These are phyloP conservation scores for Lagria hirta DNA, from an alignment of 2,888 invertebrate species.

Conservation along the genomic window DNA sequence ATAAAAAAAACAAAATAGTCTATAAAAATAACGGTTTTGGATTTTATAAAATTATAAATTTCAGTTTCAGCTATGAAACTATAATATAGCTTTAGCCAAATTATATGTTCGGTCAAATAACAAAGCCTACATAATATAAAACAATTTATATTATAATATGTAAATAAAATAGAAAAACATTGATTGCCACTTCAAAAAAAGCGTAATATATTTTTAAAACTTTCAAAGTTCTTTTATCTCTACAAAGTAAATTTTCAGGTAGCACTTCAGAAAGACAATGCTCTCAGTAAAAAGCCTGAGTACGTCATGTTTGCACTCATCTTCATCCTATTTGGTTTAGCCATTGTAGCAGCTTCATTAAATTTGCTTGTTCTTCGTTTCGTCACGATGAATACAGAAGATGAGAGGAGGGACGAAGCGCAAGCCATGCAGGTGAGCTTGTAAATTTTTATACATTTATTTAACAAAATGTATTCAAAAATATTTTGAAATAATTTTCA, in stretches of 20 bases:
- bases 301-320: conserved; percentile 98
- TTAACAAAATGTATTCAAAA: too few relatives aligned
- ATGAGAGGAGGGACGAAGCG: conserved; percentile 92
- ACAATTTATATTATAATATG: too few relatives aligned
- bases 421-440: conserved; percentile 89
- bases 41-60: too few relatives aligned
- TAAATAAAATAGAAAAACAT: too few relatives aligned
- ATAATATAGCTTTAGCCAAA: too few relatives aligned
- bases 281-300: conserved; percentile 90
- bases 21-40: too few relatives aligned
- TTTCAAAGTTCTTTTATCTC: conserved; percentile 4
- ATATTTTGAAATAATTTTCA: too few relatives aligned
- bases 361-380: conserved; percentile 95
- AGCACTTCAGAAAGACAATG: conserved; percentile 95
- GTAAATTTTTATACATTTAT: conserved; percentile 1
- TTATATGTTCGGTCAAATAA: too few relatives aligned
- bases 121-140: too few relatives aligned
- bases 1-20: too few relatives aligned
- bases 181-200: too few relatives aligned
- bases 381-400: conserved; percentile 98
- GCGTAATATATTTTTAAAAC: not conserved
- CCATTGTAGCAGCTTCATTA: conserved; percentile 97
- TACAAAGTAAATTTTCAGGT: conserved; percentile 41
- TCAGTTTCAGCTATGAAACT: too few relatives aligned
- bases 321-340: conserved; percentile 97